phyloP scores from a whole-genome alignment of 2,113 vertebrate genomes.

The Eubucco bourcierii region DNA sequence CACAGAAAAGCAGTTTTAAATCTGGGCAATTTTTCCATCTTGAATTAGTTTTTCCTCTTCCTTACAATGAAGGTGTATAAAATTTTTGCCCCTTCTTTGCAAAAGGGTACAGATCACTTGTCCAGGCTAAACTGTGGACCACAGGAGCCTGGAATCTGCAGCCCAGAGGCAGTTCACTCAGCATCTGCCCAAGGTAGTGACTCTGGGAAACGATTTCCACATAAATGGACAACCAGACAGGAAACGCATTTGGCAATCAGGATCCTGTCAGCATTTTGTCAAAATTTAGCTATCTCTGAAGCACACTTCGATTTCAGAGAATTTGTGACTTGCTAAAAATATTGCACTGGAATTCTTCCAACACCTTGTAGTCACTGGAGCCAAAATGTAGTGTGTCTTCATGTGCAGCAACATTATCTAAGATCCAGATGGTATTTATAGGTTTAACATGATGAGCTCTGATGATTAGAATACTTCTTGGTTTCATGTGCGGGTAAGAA shows the following conservation, averaged over 20 bases:
- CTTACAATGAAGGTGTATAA: not conserved
- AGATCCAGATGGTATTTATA: not conserved
- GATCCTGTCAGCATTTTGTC: not conserved
- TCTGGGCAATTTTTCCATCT: not conserved
- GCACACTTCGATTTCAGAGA: not conserved
- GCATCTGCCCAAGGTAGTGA: no score
- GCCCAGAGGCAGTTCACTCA: not conserved
- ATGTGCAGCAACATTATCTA: not conserved
- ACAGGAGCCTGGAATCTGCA: not conserved
- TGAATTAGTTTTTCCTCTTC: not conserved
- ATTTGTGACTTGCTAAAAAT: slow-evolving; percentile 8
- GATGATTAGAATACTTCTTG: not conserved
- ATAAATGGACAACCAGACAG: not conserved
- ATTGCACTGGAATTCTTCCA: not conserved
- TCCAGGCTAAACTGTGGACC: not conserved
- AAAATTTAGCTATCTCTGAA: not conserved
- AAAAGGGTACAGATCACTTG: not conserved
- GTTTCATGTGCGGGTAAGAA: not conserved
- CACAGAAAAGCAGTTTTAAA: not conserved
- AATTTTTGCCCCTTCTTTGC: not conserved
- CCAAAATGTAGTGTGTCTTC: not conserved
- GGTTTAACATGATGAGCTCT: not conserved
- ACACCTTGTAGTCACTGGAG: not conserved
- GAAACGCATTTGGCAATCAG: not conserved
- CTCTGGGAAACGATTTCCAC: not conserved